Evolutionary conservation across 2,797 vertebrate genomes (phyloP), one percentile per base, ranked within the genome.

Genomic region (Crenuchus spilurus): DNA sequence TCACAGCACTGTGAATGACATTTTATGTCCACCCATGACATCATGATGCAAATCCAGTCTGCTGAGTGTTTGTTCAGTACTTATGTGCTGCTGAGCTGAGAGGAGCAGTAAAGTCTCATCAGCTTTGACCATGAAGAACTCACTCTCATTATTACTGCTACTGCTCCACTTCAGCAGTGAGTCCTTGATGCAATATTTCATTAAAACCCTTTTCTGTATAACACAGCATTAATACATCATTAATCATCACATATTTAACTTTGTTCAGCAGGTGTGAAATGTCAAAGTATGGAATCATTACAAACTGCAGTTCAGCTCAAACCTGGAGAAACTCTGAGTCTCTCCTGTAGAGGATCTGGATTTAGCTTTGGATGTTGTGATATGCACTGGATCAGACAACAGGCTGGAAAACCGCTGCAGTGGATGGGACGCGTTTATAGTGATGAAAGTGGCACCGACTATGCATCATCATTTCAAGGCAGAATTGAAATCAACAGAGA

Each of bases 341-440:
- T 73, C 14, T 76, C 70, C 41, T 80, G 74, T 63, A 72, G 42
- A 54, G 74, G 63, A 35, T 58, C 74, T 22, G 78, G 70, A 2
- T 74, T 73, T 41, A 58, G 2, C 3, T 64, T 70, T 20, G 8
- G 14, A 6, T 18, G 13, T 13, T 66, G 60, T 42, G 2, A 13
- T 2, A 69, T 69, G 54, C 24, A 30, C 0, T 75, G 67, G 62
- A 63, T 71, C 42, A 55, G 48, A 65, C 75, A 78, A 42, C 41
- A 26, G 30, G 18, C 57, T 51, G 74, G 60, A 61, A 71, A 74
- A 70, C 24, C 49, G 2, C 22, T 73, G 8, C 49, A 62, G 3
- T 76, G 65, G 51, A 69, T 64, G 6, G 69, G 78, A 2, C 6
- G 5, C 18, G 2, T 2, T 18, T 2, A 7, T n/a, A n/a, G n/a